Evolutionary conservation across 2,113 vertebrate species (phyloP).

Genomic region (Galemys pyrenaicus): DNA sequence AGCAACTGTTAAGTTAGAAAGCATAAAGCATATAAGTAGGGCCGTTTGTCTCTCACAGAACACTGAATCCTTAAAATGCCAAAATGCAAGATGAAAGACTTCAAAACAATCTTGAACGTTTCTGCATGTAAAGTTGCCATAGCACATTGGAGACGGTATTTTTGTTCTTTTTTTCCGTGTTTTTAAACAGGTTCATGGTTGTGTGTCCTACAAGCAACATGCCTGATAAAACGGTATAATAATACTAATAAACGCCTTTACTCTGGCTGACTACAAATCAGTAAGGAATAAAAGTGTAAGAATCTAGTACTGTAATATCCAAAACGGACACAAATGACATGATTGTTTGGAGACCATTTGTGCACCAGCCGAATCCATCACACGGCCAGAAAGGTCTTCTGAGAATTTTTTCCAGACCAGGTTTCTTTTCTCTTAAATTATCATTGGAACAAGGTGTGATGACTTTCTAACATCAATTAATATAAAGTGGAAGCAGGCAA

Average conservation of each 20-base stretch:
- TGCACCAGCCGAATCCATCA: not conserved
- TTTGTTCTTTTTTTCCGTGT: not conserved
- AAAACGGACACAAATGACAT: not conserved
- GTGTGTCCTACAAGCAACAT: not conserved
- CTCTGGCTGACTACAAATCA: not conserved
- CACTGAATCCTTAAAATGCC: not conserved
- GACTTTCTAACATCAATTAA: conserved; percentile 81
- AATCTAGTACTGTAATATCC: not conserved
- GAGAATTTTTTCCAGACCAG: conserved; percentile 14
- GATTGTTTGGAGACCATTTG: not conserved
- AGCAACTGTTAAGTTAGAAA: conserved; percentile 24
- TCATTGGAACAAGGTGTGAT: conserved; percentile 71
- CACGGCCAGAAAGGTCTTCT: not conserved
- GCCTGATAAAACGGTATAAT: not conserved
- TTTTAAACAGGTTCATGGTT: not conserved
- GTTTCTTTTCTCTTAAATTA: conserved; percentile 63
- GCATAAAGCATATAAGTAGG: not conserved
- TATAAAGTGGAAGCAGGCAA: conserved; percentile 74
- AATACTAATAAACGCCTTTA: not conserved
- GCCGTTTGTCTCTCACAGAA: conserved; percentile 7
- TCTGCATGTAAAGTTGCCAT: not conserved
- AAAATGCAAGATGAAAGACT: conserved; percentile 5
- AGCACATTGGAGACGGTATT: not conserved
- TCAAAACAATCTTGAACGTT: not conserved
- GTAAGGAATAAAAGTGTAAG: not conserved